Percentiles rank a stretch among this genome's conserved stretches.
phyloP scores from a whole-genome alignment of 2,113 vertebrate genomes.

The Notothenia rossii region DNA sequence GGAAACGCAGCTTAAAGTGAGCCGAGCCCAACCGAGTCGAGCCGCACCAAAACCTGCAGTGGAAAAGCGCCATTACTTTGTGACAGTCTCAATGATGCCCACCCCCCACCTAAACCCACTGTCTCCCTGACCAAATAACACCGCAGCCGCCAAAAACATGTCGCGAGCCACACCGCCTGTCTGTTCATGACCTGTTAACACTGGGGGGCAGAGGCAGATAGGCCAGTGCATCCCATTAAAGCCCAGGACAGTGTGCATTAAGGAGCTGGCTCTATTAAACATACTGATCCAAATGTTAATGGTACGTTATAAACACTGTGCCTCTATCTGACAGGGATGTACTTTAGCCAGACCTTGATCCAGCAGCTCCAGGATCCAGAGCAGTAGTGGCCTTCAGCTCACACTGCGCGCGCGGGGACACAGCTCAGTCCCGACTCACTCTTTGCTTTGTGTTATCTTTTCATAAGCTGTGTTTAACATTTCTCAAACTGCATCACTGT shows the following conservation, averaged over 20 bases:
- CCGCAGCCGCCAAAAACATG: constrained; percentile 80
- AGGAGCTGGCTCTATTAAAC: constrained; percentile 91
- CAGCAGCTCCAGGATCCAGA: constrained; percentile 81
- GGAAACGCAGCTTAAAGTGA: too few species aligned
- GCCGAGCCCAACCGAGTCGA: too few species aligned
- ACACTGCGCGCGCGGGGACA: constrained; percentile 85
- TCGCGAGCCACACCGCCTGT: constrained; percentile 33
- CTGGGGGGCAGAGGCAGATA: constrained; percentile 83
- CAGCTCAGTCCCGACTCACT: constrained; percentile 84
- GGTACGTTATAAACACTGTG: constrained; percentile 85
- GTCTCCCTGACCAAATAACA: constrained; percentile 75
- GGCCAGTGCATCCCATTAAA: constrained; percentile 81
- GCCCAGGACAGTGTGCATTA: constrained; percentile 88
- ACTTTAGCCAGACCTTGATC: constrained; percentile 89
- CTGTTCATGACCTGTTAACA: constrained; percentile 87
- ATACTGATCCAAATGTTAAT: constrained; percentile 93
- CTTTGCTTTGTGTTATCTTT: constrained; percentile 93
- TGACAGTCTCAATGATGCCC: constrained; percentile 71
- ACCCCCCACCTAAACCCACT: background rate
- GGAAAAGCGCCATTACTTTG: constrained; percentile 4
- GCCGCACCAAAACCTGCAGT: too few species aligned
- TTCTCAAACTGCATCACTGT: constrained; percentile 97
- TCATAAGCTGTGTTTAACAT: constrained; percentile 94
- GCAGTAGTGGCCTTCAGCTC: constrained; percentile 88
- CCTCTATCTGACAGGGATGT: constrained; percentile 91